Percentiles rank a stretch among this genome's conserved stretches.
Conservation (phyloP, 2,888 invertebrate genomes). For the Apamea anceps region DNA sequence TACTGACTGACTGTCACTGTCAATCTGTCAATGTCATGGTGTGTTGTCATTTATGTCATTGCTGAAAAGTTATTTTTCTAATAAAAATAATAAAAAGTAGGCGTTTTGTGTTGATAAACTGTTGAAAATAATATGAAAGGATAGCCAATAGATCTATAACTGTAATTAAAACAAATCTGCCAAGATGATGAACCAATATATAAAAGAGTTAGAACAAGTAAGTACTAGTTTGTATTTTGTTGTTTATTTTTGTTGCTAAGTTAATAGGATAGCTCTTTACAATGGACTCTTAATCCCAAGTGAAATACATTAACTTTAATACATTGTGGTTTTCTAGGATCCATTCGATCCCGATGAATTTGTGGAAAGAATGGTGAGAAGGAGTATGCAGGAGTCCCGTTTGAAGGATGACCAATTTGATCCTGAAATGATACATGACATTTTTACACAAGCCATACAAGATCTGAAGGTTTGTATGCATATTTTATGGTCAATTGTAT, state of each 20-base stretch:
- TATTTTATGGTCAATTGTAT: background rate
- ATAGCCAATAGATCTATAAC: background rate
- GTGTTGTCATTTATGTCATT: background rate
- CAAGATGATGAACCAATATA: conserved; percentile 96
- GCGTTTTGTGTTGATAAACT: conserved; percentile 33
- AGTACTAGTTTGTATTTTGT: conserved; percentile 52
- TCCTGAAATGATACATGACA: conserved; percentile 96
- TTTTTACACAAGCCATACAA: conserved; percentile 98
- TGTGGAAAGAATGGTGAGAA: conserved; percentile 98
- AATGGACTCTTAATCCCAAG: background rate
- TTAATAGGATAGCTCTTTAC: background rate
- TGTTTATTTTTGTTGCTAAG: conserved; percentile 2
- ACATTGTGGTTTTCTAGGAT: conserved; percentile 91
- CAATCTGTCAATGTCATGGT: background rate
- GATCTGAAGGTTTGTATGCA: conserved; percentile 88
- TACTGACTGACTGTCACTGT: background rate
- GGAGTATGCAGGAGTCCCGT: conserved; percentile 95
- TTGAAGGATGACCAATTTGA: conserved; percentile 93
- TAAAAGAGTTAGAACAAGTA: conserved; percentile 96
- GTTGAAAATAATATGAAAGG: background rate
- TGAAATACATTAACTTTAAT: background rate
- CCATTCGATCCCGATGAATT: conserved; percentile 99
- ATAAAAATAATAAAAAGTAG: conserved; percentile 30
- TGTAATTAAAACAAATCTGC: conserved; percentile 7
- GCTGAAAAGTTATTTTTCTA: background rate